Percentiles rank a stretch among this genome's conserved stretches.
These are phyloP conservation scores for Villa cingulata DNA, from an alignment of 2,888 invertebrate genomes.

Conservation along the genomic window DNA sequence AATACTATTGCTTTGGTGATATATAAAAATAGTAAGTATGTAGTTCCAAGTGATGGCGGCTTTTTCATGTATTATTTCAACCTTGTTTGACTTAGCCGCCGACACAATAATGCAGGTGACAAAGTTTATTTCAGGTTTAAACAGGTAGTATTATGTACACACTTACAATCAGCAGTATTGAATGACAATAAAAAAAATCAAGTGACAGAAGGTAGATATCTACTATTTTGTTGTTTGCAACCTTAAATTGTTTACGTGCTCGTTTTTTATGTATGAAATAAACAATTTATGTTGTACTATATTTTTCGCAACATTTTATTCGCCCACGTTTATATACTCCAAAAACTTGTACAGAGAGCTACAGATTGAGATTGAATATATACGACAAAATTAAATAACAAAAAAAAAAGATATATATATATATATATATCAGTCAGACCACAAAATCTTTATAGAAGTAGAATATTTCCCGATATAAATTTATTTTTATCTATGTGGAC, in stretches of 20 bases:
- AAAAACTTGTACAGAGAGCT: no score
- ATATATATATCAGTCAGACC: not conserved
- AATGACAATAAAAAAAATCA: not conserved
- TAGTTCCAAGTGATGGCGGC: constrained; percentile 3
- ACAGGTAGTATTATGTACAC: not conserved
- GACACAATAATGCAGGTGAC: constrained; percentile 9
- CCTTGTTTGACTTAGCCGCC: constrained; percentile 9
- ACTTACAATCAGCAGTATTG: not conserved
- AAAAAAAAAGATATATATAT: no score
- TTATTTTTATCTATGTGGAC: not conserved
- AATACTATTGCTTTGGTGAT: no score
- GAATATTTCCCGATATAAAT: not conserved
- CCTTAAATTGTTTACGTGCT: no score
- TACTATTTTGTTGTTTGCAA: no score
- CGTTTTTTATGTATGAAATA: no score
- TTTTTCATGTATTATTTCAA: constrained; percentile 3
- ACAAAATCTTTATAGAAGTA: not conserved
- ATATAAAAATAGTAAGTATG: no score
- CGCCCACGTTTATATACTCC: constrained; percentile 7
- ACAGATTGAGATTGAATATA: no score
- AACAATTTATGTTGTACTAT: not conserved
- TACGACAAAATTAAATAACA: no score
- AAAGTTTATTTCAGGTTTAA: constrained; percentile 3
- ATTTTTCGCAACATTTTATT: constrained; percentile 5
- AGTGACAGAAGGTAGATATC: no score